phyloP scores from a whole-genome alignment of 1,140 invertebrate species.

The Colletes latitarsis region DNA sequence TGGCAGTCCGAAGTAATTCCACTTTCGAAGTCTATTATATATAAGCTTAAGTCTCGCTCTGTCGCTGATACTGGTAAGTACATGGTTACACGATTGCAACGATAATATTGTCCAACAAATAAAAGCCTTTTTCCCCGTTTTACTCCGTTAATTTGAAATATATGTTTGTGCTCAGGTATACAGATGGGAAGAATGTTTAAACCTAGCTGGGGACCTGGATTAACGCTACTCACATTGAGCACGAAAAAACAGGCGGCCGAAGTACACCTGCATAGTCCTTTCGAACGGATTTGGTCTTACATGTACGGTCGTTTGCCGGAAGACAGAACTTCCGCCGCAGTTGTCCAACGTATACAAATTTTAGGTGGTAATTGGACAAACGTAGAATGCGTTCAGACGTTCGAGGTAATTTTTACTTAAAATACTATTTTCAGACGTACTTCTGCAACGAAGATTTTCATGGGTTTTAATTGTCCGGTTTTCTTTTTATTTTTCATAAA shows the following conservation, averaged over 20 bases:
- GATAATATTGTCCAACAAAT: too few species aligned
- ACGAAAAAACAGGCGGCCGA: constrained; percentile 73
- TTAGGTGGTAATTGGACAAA: constrained; percentile 69
- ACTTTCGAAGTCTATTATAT: constrained; percentile 76
- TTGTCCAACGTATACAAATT: constrained; percentile 77
- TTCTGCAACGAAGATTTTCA: background rate
- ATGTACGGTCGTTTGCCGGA: constrained; percentile 66
- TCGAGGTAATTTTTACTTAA: constrained; percentile 67
- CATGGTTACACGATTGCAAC: background rate
- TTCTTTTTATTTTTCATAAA: constrained; percentile 35
- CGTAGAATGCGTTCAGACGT: constrained; percentile 64
- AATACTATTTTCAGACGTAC: constrained; percentile 37
- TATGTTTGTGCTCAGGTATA: constrained; percentile 57
- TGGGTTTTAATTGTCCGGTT: background rate
- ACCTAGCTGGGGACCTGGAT: constrained; percentile 88
- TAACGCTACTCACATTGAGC: constrained; percentile 82
- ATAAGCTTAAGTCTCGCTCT: constrained; percentile 80
- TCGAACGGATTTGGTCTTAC: constrained; percentile 71
- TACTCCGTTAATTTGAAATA: too few species aligned
- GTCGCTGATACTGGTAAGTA: constrained; percentile 83
- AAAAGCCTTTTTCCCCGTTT: too few species aligned
- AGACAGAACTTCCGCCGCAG: constrained; percentile 73
- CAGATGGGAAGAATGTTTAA: constrained; percentile 86
- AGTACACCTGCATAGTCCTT: constrained; percentile 68
- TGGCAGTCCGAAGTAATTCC: constrained; percentile 78